Evolutionary conservation across 2,888 invertebrate species (phyloP).

Genomic region (Phoronis australis): DNA sequence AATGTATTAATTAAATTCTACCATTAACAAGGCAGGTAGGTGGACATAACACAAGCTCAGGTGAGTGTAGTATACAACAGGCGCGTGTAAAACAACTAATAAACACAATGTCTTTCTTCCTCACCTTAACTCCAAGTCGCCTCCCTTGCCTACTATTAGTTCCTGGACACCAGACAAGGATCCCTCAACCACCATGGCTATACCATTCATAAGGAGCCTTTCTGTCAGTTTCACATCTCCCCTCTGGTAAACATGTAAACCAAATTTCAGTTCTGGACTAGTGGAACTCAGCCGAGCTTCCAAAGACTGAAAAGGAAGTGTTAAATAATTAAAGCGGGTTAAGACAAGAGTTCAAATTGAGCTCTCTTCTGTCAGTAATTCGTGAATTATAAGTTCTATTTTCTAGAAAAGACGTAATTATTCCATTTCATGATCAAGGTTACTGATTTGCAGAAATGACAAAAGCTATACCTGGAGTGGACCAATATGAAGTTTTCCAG

Average conservation of each 20-base stretch:
- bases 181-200: slow-evolving; percentile 28
- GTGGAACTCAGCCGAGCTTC: slow-evolving; percentile 21
- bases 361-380: too few species aligned
- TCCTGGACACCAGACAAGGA: slow-evolving; percentile 22
- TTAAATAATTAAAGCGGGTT: too few species aligned
- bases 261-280: slow-evolving; percentile 30
- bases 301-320: too few species aligned
- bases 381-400: too few species aligned
- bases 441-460: too few species aligned
- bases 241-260: slow-evolving; percentile 15
- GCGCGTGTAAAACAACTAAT: not conserved
- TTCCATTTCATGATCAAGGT: slow-evolving; percentile 3
- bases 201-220: slow-evolving; percentile 22
- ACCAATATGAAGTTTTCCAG: slow-evolving; percentile 19
- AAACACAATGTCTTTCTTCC: not conserved
- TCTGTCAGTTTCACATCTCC: slow-evolving; percentile 20
- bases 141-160: slow-evolving; percentile 23
- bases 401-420: too few species aligned
- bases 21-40: too few species aligned
- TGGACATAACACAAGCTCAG: too few species aligned
- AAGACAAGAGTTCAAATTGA: too few species aligned
- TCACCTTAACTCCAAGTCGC: not conserved
- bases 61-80: not conserved
- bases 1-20: too few species aligned
- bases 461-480: slow-evolving; percentile 9